Percentiles rank a stretch among this genome's conserved stretches.
Conservation (phyloP, 2,113 vertebrate genomes). For the Mesoclemmys tuberculata region DNA sequence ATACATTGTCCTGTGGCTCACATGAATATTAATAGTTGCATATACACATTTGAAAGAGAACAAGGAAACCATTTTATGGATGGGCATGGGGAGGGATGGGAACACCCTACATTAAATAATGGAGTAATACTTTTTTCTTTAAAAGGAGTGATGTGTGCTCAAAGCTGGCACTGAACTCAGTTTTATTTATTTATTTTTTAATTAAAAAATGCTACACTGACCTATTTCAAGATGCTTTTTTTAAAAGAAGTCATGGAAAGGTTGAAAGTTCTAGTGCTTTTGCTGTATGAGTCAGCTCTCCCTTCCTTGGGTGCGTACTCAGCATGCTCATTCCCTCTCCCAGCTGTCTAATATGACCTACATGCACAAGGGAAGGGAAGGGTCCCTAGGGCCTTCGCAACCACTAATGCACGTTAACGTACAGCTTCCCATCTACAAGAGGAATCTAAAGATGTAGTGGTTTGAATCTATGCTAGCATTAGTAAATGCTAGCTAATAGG, state of each 20-base stretch:
- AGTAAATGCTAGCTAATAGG: not conserved
- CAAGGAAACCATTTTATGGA: not conserved
- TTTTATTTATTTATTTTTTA: not conserved
- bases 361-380: not conserved
- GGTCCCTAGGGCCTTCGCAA: not conserved
- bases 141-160: not conserved
- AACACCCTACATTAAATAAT: not conserved
- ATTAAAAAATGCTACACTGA: not conserved
- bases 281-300: not conserved
- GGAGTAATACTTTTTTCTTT: not conserved
- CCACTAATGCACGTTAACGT: not conserved
- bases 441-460: not conserved
- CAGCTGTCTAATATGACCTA: not conserved
- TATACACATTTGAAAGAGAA: not conserved
- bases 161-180: not conserved
- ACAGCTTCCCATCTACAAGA: not conserved
- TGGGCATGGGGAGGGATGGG: not conserved
- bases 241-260: not conserved
- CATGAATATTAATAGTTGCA: not conserved
- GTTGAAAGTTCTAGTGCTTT: not conserved
- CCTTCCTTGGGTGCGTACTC: not conserved
- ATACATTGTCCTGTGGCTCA: not conserved
- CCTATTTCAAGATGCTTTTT: accelerated
- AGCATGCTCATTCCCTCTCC: not conserved
- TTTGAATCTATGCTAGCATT: not conserved